Percentiles rank a stretch among this genome's conserved stretches.
Evolutionary conservation across 37 sponge, comb jelly and placozoan species (phyloP).

Genomic region (Amphimedon queenslandica): DNA sequence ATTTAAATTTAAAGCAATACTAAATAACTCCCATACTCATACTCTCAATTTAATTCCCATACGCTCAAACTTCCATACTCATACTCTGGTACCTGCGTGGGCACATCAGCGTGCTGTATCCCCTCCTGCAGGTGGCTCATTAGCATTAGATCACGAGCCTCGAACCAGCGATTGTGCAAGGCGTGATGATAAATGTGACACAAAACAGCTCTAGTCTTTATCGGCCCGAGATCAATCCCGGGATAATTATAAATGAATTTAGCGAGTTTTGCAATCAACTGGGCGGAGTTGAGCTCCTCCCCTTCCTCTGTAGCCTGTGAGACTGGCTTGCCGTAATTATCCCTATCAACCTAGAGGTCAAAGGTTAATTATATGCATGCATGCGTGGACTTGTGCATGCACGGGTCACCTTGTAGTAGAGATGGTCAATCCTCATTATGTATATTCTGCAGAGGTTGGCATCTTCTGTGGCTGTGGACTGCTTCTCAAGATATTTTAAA

Average conservation of each 20-base stretch:
- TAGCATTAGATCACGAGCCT: conserved; percentile 91
- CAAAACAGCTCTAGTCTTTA: conserved; percentile 84
- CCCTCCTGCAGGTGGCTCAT: conserved; percentile 97
- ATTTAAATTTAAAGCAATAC: no score
- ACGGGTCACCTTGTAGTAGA: conserved; percentile 88
- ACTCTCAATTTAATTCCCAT: no score
- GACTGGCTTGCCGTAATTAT: conserved; percentile 6
- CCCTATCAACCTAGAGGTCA: conserved; percentile 32
- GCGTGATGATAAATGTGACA: conserved; percentile 97
- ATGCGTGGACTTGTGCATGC: background rate
- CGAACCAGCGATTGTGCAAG: conserved; percentile 86
- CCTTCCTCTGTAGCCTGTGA: background rate
- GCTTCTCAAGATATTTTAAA: conserved; percentile 56
- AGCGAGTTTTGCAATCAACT: conserved; percentile 46
- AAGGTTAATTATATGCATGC: background rate
- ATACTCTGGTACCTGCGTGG: conserved; percentile 87
- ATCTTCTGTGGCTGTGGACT: background rate
- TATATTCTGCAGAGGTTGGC: conserved; percentile 73
- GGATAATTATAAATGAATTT: conserved; percentile 68
- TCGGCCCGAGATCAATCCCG: conserved; percentile 37
- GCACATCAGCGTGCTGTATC: conserved; percentile 82
- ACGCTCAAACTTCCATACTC: no score
- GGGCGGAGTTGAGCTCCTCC: conserved; percentile 13
- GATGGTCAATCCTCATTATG: conserved; percentile 84
- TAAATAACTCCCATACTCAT: no score